Base-by-base conservation (phyloP, 2,888 invertebrate genomes). In the Lobophora halterata region DNA sequence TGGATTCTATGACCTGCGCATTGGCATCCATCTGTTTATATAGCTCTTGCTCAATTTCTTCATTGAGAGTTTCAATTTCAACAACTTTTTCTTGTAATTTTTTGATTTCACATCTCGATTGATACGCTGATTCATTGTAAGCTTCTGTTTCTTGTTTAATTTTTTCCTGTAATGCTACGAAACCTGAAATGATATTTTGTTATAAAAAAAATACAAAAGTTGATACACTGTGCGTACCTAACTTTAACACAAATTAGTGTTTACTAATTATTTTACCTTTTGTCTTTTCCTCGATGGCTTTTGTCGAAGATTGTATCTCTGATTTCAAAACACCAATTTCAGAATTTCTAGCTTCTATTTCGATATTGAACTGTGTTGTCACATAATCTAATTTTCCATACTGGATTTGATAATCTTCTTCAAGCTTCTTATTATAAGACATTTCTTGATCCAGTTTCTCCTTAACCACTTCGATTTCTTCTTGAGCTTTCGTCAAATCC, bases 351-450 rank as follows among this genome's bases (percentile, higher is more conserved):
- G 14, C 18, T 8, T 36, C 32, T 12, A 72, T 55, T 46, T 72
- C 65, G 2, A 43, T 40, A 46, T 55, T 67, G 0, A 65, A 30
- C 12, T 60, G 52, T 4, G 35, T 24, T 10, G 49, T 59, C 2
- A 61, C 31, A 11, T 50, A 50, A 32, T 64, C 60, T 12, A 68
- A 24, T 13, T 47, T 36, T 7, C 25, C 29, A 49, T 58, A 66
- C 35, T 63, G 63, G 34, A 54, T 61, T 39, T 63, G 52, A 54
- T 65, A 70, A 32, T 69, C 65, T 13, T 61, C 58, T 56, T 71
- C 65, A 23, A 63, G 48, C 33, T 61, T 57, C 18, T 49, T 59
- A 46, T 55, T 70, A 21, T 48, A 53, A 10, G 41, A 17, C 7
- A 51, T 47, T 32, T 64, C 59, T 39, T 65, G 58, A 18, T 48